These are phyloP conservation scores for Bergia sp. DNA, from an alignment of 92 coral and sea anemone species.

Conservation along the genomic window DNA sequence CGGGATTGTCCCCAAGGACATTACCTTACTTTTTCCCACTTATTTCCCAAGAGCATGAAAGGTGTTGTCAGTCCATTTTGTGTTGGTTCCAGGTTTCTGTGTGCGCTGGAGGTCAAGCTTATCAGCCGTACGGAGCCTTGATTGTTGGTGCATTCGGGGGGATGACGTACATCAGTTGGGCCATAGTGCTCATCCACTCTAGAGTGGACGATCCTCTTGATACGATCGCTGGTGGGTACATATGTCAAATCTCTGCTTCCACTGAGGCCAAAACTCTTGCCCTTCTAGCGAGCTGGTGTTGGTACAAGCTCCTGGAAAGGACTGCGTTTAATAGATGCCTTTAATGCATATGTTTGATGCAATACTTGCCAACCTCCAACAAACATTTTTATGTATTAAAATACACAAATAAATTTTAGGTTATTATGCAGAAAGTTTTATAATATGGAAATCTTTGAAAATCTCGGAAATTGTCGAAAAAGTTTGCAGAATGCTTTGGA, in stretches of 20 bases:
- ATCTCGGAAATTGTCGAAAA: too few species aligned
- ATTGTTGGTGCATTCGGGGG: slow-evolving; percentile 58
- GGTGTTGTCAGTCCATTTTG: not conserved
- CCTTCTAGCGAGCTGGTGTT: not conserved
- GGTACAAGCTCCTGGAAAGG: not conserved
- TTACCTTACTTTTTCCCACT: too few species aligned
- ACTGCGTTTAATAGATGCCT: too few species aligned
- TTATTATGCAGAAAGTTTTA: too few species aligned
- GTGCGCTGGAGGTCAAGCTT: slow-evolving; percentile 50
- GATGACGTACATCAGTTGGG: slow-evolving; percentile 55
- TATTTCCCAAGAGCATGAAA: not conserved
- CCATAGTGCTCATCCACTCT: slow-evolving; percentile 51
- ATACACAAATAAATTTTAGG: too few species aligned
- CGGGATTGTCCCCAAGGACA: too few species aligned
- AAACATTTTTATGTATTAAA: too few species aligned
- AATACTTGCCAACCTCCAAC: too few species aligned
- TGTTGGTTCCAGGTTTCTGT: slow-evolving; percentile 46
- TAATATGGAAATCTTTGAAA: too few species aligned
- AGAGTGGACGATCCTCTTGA: slow-evolving; percentile 55
- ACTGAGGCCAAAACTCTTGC: too few species aligned
- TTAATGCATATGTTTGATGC: too few species aligned
- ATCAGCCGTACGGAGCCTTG: slow-evolving; percentile 52
- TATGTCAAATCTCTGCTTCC: not conserved
- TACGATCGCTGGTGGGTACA: slow-evolving; percentile 44
- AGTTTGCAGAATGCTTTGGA: too few species aligned